These are phyloP conservation scores for Lophotis ruficrista DNA, from an alignment of 2,113 vertebrate genomes.

Conservation along the genomic window DNA sequence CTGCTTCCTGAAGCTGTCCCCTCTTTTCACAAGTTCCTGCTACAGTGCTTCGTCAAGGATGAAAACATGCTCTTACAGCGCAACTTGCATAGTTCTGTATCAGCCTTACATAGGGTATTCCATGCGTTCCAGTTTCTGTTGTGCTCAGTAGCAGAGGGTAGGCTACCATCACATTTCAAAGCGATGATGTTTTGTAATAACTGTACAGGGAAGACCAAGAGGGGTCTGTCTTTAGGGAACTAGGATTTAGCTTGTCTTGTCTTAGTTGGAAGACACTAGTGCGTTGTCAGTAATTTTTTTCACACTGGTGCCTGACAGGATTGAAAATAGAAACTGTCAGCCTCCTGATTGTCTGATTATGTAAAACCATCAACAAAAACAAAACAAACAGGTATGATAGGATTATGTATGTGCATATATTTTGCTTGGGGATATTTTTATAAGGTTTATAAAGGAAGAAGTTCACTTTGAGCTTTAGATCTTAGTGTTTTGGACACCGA, in stretches of 20 bases:
- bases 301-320: background rate
- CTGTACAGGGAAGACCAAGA: background rate
- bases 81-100: background rate
- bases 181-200: background rate
- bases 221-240: background rate
- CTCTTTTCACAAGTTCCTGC: background rate
- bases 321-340: conserved; percentile 42
- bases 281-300: conserved; percentile 1
- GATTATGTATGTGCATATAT: conserved; percentile 47
- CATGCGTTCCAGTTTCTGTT: background rate
- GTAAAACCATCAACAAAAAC: conserved; percentile 19
- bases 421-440: conserved; percentile 28
- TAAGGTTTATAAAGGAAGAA: background rate
- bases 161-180: background rate
- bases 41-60: background rate
- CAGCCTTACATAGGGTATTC: background rate
- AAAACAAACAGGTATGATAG: conserved; percentile 18
- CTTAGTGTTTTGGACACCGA: background rate
- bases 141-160: background rate
- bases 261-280: background rate
- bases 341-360: conserved; percentile 34
- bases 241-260: background rate
- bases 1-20: background rate
- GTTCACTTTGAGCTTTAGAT: background rate
- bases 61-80: background rate